Base-by-base conservation (phyloP, 2,797 vertebrate species). In the Mormyrus proboscirostris region DNA sequence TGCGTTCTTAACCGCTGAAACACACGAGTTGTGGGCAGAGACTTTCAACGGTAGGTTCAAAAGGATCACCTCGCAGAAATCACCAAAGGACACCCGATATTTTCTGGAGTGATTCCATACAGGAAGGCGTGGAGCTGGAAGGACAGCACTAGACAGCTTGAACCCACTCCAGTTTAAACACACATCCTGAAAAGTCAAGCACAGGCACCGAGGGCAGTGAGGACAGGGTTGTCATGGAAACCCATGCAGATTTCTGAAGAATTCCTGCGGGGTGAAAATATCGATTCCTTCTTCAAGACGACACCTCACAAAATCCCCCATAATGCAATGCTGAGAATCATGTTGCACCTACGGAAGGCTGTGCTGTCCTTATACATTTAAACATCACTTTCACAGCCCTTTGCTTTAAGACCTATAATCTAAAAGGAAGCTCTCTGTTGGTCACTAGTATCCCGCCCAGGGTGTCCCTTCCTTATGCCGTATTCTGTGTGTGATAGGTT, bases 261-360 rank as follows among this genome's bases (percentile, higher is more conserved):
- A 38, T 88, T 84, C 86, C 73, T 12, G 47, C 41, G 25, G 85
- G 49, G 88, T 69, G 76, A 55, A 85, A 55, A 87, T 44, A 88
- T 84, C 50, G 88, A 89, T 89, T 82, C 41, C 29, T 89, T 57
- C 88, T 90, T 89, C 83, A 88, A 90, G 88, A 89, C 25, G 90
- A 89, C 51, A 87, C 88, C 83, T 87, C 49, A 49, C 50, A 57
- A 22, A 89, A 89, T 47, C 44, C 41, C 88, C 49, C 51, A 57
- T 10, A 29, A 88, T 47, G 29, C 50, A 79, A 44, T 44, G 41
- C 41, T 79, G 38, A 19, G 73, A 44, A 79, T 79, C 33, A 79
- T 79, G 73, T 44, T 41, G 73, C 33, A 44, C 73, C 14, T 5
- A 19, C 6, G 16, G 73, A 79, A 44, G 41, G 73, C 38, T 79